Conservation (phyloP, 2,888 invertebrate genomes). For the Blomia tropicalis region DNA sequence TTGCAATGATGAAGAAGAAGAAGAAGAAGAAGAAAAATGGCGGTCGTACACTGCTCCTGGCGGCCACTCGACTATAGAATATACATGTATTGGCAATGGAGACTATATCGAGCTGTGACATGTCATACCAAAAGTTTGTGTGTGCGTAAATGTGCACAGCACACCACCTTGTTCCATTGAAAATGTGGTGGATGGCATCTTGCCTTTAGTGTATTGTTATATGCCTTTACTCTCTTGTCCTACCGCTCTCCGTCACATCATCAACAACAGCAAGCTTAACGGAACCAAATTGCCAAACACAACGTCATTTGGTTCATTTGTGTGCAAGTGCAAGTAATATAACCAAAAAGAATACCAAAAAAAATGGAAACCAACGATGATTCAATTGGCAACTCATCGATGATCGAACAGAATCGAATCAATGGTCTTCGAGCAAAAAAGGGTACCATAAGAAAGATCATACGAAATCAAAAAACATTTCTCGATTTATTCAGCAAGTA, state of each 20-base stretch:
- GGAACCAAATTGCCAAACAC: no score
- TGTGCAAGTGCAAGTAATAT: no score
- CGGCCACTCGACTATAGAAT: neutral
- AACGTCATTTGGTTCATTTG: no score
- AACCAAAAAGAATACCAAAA: no score
- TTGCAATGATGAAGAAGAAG: no score
- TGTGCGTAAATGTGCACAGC: neutral
- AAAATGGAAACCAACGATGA: conserved; percentile 1
- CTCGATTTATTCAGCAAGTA: conserved; percentile 7
- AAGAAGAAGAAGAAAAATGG: no score
- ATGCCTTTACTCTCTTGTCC: no score
- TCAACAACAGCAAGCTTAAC: no score
- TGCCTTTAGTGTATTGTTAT: no score
- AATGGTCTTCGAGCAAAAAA: neutral
- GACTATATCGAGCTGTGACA: conserved; percentile 9
- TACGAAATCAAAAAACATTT: neutral
- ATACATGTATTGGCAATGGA: neutral
- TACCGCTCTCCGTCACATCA: neutral
- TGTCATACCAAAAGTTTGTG: conserved; percentile 5
- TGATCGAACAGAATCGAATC: neutral
- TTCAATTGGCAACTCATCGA: neutral
- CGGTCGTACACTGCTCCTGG: neutral
- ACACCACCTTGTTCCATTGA: neutral
- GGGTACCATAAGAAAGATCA: neutral
- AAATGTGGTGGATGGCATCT: no score